phyloP scores from a whole-genome alignment of 1,140 invertebrate species.

The Drosophila paulistorum region DNA sequence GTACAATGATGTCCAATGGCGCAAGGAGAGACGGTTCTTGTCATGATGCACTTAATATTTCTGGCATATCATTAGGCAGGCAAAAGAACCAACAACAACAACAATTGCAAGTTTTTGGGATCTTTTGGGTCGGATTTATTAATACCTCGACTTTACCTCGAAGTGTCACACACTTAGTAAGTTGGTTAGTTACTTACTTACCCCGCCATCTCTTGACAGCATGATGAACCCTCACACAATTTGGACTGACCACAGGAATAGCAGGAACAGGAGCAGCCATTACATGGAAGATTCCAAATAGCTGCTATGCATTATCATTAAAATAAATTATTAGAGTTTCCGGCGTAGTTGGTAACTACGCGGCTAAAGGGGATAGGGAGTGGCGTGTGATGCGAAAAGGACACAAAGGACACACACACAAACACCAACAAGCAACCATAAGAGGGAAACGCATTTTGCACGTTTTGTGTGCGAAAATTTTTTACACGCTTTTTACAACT shows the following conservation, averaged over 20 bases:
- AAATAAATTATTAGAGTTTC: slow-evolving; percentile 80
- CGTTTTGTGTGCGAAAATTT: slow-evolving; percentile 74
- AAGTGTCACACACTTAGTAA: slow-evolving; percentile 27
- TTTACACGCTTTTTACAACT: slow-evolving; percentile 81
- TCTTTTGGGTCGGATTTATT: slow-evolving; percentile 4
- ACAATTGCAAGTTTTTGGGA: neutral
- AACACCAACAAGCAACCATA: neutral
- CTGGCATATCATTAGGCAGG: slow-evolving; percentile 57
- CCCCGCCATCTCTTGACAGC: neutral
- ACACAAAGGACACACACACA: slow-evolving; percentile 24
- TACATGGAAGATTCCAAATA: slow-evolving; percentile 43
- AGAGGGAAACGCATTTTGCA: slow-evolving; percentile 69
- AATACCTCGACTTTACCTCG: slow-evolving; percentile 9
- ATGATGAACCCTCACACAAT: neutral
- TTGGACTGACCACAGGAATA: slow-evolving; percentile 8
- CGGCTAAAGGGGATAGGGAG: neutral
- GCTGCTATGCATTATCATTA: slow-evolving; percentile 79
- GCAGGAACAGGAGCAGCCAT: slow-evolving; percentile 25
- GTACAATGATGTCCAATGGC: slow-evolving; percentile 70
- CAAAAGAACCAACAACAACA: slow-evolving; percentile 24
- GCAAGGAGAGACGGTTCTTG: slow-evolving; percentile 27
- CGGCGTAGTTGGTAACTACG: slow-evolving; percentile 32
- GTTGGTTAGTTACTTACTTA: slow-evolving; percentile 32
- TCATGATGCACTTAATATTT: slow-evolving; percentile 65
- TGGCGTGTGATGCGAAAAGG: neutral